Base-by-base conservation (phyloP, 2,113 vertebrate species). In the Neoarius graeffei region DNA sequence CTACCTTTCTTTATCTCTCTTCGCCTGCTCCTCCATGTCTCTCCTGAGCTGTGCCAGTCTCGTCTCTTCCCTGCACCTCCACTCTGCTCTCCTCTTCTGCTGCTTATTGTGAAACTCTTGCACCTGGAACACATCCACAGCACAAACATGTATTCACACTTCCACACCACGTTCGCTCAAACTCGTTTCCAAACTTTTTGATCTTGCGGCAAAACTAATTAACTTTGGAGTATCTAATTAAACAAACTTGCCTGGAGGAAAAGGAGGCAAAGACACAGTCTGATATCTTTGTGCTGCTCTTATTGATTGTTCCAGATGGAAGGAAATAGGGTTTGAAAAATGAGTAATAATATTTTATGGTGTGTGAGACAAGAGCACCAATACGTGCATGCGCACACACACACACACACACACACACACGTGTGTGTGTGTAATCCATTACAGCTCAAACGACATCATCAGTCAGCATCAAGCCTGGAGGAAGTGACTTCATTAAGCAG, bases 11-110 rank as follows among this genome's bases (percentile, higher is more conserved):
- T 77, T 96, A 93, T 98, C 97, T 94, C 93, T 96, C 91, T 91
- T 89, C 4, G 97, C 96, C 93, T 97, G 97, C 64, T 97, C 95
- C 87, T 96, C 95, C 95, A 98, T 96, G 89, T 95, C 66, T 89
- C 94, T 94, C 92, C 96, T 97, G 87, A 98, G 85, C 93, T 96
- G 92, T 79, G 95, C 94, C 54, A 99, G 94, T 87, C 88, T 94
- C 60, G 88, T 91, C 84, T 96, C 93, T 86, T 97, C 96, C 89
- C 94, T 95, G 90, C 90, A 91, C 93, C 96, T 95, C 91, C 95
- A 93, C 81, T 94, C 93, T 90, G 96, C 94, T 94, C 95, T 95
- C 89, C 93, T 96, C 88, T 91, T 94, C 90, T 95, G 93, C 93
- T 97, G 97, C 89, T 96, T 94, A 86, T 95, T 92, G 93, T 96